phyloP scores from a whole-genome alignment of 2,113 vertebrate genomes.

The Bos javanicus region DNA sequence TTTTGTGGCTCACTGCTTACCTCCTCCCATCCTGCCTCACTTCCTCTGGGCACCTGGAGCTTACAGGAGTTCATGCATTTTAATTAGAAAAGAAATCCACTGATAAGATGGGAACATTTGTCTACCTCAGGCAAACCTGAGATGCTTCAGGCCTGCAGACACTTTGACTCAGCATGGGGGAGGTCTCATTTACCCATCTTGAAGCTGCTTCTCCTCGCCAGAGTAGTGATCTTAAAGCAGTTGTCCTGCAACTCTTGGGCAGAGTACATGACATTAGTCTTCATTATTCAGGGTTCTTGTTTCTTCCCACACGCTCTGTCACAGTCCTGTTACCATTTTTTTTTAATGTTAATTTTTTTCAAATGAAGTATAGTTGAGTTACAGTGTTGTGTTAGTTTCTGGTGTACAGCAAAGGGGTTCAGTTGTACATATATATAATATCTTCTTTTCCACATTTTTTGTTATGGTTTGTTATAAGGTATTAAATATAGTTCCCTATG shows the following conservation, averaged over 20 bases:
- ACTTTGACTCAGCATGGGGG: constrained; percentile 58
- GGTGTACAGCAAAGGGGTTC: neutral
- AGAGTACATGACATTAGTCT: neutral
- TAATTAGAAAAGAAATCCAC: constrained; percentile 74
- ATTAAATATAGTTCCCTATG: neutral
- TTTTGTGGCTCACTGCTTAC: neutral
- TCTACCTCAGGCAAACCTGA: constrained; percentile 64
- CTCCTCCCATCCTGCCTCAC: neutral
- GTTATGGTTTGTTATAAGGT: neutral
- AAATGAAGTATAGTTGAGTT: neutral
- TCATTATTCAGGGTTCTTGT: neutral
- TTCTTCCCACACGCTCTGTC: neutral
- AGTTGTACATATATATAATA: neutral
- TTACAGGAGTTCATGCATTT: constrained; percentile 72
- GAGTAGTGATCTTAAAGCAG: constrained; percentile 58
- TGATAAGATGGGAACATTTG: constrained; percentile 72
- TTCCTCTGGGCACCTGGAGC: neutral
- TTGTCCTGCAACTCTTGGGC: constrained; percentile 39
- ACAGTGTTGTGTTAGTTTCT: neutral
- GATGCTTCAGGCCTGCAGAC: constrained; percentile 58
- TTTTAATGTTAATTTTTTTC: neutral
- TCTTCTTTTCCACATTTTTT: neutral
- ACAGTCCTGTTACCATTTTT: neutral
- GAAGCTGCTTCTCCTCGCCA: constrained; percentile 44
- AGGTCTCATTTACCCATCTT: constrained; percentile 56